Evolutionary conservation across 2,797 vertebrate species (phyloP), one percentile per base, ranked within the genome.

Genomic region (Carduelis carduelis): DNA sequence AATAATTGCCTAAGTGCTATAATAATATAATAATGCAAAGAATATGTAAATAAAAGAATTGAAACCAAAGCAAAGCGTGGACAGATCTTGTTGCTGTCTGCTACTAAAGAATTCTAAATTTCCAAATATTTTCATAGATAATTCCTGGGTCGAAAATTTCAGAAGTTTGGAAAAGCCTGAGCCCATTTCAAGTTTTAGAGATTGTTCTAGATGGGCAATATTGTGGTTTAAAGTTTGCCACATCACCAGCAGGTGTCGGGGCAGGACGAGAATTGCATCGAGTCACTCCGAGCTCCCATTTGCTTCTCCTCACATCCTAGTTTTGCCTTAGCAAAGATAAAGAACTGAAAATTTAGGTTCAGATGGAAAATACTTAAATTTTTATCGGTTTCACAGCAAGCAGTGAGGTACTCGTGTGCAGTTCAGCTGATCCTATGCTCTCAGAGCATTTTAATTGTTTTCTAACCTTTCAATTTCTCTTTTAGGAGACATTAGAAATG

Each of bases 401-500:
- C 23, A 28, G 46, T 4, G 5, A 49, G 12, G 30, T 28, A 26
- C 1, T 74, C 3, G 2, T 39, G 49, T 63, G n/a, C 65, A 44
- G 2, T 30, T 47, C 47, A 19, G 15, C 9, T 39, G 11, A 27
- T 14, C 10, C 4, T 34, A 0, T 65, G 47, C 50, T 86, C 47
- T 78, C 60, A 52, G 76, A 63, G 21, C 5, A 6, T 65, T 44
- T 80, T 26, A 32, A 32, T 23, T 37, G 24, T 4, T 39, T 70
- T 89, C 60, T 92, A 70, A 87, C 64, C 19, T 78, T 80, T 43
- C 22, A 0, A n/a, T 95, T 89, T 94, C 30, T 59, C 55, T 88
- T 78, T 56, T 63, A 98, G 98, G 99, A 44, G 99, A 99, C 85
- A 98, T 99, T 80, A 98, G 99, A 90, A 99, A 99, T n/a, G 99